These are phyloP conservation scores for Heterodera carotae DNA, from an alignment of 1,140 invertebrate species.

Conservation along the genomic window DNA sequence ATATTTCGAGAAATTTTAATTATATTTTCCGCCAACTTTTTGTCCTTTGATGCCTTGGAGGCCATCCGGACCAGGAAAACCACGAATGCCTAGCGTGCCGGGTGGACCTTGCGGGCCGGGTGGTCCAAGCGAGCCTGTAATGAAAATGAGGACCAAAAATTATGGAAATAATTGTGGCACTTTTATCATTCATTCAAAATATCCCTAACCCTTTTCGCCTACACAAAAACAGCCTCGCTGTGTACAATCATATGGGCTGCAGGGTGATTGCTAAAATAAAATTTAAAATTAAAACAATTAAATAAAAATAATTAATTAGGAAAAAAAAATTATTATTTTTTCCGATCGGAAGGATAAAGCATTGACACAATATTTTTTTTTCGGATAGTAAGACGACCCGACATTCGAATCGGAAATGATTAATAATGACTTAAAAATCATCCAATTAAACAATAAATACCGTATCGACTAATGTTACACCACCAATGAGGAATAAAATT, in stretches of 20 bases:
- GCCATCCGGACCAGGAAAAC: constrained; percentile 65
- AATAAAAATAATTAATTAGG: not conserved
- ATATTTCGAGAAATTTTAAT: no score
- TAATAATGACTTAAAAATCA: no score
- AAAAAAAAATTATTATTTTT: not conserved
- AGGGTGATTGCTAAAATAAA: constrained; percentile 61
- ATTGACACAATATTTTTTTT: not conserved
- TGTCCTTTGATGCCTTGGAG: constrained; percentile 59
- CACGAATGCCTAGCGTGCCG: constrained; percentile 57
- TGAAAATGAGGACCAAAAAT: not conserved
- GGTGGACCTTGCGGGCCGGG: constrained; percentile 64
- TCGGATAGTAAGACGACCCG: no score
- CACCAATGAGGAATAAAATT: constrained; percentile 25
- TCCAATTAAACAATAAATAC: not conserved
- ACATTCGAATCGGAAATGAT: no score
- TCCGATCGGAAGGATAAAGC: not conserved
- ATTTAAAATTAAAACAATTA: not conserved
- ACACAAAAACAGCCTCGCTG: constrained; percentile 65
- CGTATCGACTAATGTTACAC: constrained; percentile 23
- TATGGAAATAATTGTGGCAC: no score
- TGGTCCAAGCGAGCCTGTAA: constrained; percentile 51
- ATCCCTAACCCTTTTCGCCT: constrained; percentile 58
- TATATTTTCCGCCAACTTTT: no score
- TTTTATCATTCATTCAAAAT: not conserved
- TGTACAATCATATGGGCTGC: constrained; percentile 57